phyloP scores from a whole-genome alignment of 2,888 invertebrate genomes.

The Noctuana brunneofusca region DNA sequence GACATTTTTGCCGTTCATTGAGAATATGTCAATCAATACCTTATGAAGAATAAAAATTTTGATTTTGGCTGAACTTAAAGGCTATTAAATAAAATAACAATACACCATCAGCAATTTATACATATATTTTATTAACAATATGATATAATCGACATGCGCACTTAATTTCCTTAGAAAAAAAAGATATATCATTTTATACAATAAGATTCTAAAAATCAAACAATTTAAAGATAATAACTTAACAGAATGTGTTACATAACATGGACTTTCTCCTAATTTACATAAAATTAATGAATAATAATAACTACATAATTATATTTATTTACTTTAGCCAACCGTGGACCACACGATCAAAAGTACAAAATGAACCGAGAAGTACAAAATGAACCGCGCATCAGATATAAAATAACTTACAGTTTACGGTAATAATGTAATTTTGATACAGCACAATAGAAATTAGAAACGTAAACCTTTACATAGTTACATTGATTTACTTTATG shows the following conservation, averaged over 20 bases:
- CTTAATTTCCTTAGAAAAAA: constrained; percentile 72
- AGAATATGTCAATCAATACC: too few species aligned
- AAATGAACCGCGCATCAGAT: constrained; percentile 4
- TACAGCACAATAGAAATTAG: constrained; percentile 37
- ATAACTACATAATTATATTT: constrained; percentile 36
- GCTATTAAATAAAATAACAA: constrained; percentile 48
- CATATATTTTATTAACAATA: constrained; percentile 82
- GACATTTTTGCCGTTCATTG: too few species aligned
- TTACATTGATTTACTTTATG: constrained; percentile 23
- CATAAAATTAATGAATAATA: constrained; percentile 42
- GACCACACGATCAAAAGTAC: constrained; percentile 7
- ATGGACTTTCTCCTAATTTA: constrained; percentile 49
- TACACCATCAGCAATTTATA: constrained; percentile 70
- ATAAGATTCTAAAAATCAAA: constrained; percentile 53
- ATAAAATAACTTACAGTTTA: constrained; percentile 8
- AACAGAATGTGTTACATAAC: constrained; percentile 48
- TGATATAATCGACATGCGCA: constrained; percentile 79
- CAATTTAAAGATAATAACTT: constrained; percentile 42
- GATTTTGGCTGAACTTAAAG: neutral
- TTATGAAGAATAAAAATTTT: too few species aligned
- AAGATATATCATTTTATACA: constrained; percentile 67
- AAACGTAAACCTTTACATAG: constrained; percentile 33
- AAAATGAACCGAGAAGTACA: neutral
- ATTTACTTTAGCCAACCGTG: constrained; percentile 35
- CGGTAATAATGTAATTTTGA: constrained; percentile 7